These are phyloP conservation scores for Dreissena rostriformis DNA, from an alignment of 1,140 invertebrate species.

Conservation along the genomic window DNA sequence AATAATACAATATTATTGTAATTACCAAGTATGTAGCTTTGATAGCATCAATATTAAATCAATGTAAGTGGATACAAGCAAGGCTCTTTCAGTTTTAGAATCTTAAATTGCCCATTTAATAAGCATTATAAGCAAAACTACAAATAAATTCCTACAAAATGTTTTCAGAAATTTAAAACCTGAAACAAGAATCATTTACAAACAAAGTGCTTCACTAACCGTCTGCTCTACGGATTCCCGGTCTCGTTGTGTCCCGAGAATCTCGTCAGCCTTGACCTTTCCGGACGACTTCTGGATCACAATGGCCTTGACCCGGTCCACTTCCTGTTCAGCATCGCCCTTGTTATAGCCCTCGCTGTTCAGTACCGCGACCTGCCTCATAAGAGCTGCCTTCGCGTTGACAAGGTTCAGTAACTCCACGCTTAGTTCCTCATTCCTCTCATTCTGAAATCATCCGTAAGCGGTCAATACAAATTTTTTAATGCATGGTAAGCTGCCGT, in stretches of 20 bases:
- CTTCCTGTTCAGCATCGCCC: constrained; percentile 74
- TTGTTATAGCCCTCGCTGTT: constrained; percentile 63
- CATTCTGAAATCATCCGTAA: constrained; percentile 55
- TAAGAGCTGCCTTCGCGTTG: constrained; percentile 77
- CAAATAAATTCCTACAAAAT: too few species aligned
- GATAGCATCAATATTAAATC: too few species aligned
- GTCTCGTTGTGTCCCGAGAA: constrained; percentile 69
- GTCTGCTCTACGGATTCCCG: constrained; percentile 70
- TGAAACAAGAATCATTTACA: background rate
- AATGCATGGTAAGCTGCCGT: too few species aligned
- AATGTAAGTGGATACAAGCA: too few species aligned
- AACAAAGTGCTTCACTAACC: constrained; percentile 62
- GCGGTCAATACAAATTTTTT: too few species aligned
- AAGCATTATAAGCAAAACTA: too few species aligned
- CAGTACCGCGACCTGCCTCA: constrained; percentile 70
- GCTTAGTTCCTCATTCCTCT: constrained; percentile 78
- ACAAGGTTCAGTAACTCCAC: constrained; percentile 79
- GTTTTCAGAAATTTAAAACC: too few species aligned
- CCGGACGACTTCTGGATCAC: constrained; percentile 74
- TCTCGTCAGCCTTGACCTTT: constrained; percentile 73
- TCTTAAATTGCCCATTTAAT: too few species aligned
- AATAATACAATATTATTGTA: too few species aligned
- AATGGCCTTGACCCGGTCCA: constrained; percentile 75
- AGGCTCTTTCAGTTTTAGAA: too few species aligned
- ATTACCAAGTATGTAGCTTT: too few species aligned